Evolutionary conservation across 2,797 vertebrate species (phyloP).

Genomic region (Gymnothorax reevesii): DNA sequence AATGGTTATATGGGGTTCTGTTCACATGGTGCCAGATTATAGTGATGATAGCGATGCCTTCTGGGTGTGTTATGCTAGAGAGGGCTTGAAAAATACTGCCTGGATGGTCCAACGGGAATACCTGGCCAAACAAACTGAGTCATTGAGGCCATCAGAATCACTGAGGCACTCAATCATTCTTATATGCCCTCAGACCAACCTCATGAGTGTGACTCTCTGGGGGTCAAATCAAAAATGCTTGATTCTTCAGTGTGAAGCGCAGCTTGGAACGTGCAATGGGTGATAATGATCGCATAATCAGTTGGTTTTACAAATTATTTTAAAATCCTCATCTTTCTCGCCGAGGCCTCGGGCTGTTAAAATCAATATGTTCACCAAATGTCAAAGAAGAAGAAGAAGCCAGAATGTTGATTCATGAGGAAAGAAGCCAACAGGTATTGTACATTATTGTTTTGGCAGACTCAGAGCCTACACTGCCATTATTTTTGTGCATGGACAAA

Average conservation of each 20-base stretch:
- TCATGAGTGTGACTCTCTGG: neutral
- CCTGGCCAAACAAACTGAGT: slow-evolving; percentile 49
- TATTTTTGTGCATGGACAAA: neutral
- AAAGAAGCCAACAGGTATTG: neutral
- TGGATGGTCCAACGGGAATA: slow-evolving; percentile 52
- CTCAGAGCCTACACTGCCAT: neutral
- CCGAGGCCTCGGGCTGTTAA: neutral
- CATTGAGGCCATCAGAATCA: slow-evolving; percentile 44
- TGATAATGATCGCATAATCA: neutral
- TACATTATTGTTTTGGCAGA: neutral
- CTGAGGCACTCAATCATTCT: slow-evolving; percentile 47
- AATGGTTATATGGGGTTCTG: neutral
- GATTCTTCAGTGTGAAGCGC: neutral
- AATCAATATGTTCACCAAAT: neutral
- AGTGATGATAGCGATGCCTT: slow-evolving; percentile 51
- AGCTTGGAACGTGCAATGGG: neutral
- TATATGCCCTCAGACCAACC: neutral
- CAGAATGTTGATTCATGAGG: neutral
- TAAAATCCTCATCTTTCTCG: neutral
- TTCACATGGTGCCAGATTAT: slow-evolving; percentile 44
- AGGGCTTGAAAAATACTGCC: slow-evolving; percentile 51
- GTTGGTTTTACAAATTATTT: neutral
- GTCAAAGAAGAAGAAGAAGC: neutral
- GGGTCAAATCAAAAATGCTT: neutral
- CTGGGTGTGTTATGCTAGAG: slow-evolving; percentile 55